Conservation (phyloP, 2,888 invertebrate genomes). For the Dasysyrphus tricinctus region DNA sequence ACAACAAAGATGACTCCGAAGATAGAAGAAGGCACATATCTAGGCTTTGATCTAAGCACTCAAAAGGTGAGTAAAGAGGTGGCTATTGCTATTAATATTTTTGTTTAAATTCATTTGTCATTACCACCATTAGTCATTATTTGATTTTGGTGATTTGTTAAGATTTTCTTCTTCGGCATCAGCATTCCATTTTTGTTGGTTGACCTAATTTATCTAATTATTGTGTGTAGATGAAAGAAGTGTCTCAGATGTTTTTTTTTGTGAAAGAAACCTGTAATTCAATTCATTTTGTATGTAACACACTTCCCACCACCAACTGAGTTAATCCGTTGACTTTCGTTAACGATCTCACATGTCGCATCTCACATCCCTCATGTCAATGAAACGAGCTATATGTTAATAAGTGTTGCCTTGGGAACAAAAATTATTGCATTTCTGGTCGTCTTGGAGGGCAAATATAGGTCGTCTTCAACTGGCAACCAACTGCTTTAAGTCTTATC, state of each 20-base stretch:
- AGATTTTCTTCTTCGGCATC: not conserved
- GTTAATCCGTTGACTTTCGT: constrained; percentile 26
- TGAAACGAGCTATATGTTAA: not conserved
- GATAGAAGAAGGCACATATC: constrained; percentile 84
- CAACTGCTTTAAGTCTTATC: constrained; percentile 23
- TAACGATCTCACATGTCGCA: constrained; percentile 26
- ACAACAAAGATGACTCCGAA: constrained; percentile 69
- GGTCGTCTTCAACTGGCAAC: constrained; percentile 7
- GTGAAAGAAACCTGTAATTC: constrained; percentile 2
- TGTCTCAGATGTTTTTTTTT: not conserved
- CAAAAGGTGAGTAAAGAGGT: constrained; percentile 86
- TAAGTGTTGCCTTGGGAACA: not conserved
- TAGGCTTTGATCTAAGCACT: constrained; percentile 94
- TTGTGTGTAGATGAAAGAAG: not conserved
- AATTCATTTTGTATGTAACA: constrained; percentile 33
- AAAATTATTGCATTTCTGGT: not conserved
- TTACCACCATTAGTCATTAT: constrained; percentile 61
- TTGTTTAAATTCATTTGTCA: not conserved
- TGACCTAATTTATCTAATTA: not conserved
- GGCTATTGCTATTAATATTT: constrained; percentile 6
- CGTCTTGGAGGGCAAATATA: constrained; percentile 46
- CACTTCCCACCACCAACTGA: constrained; percentile 4
- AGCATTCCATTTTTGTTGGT: not conserved
- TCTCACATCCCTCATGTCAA: constrained; percentile 7
- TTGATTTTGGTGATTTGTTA: not conserved